Evolutionary conservation across 2,888 invertebrate species (phyloP).

Genomic region (Vanessa cardui): DNA sequence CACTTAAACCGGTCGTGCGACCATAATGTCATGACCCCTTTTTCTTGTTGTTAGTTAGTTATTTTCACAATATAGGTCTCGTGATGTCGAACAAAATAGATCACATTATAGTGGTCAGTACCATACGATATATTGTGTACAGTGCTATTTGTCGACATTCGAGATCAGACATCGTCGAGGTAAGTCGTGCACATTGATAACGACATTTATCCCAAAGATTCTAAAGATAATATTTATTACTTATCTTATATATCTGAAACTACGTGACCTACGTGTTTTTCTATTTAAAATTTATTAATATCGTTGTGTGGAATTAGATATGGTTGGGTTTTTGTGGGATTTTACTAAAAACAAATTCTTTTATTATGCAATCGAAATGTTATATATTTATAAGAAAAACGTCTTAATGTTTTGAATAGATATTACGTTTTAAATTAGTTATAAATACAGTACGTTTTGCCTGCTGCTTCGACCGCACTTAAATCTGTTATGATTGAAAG

Average conservation of each 20-base stretch:
- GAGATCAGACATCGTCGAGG: conserved; percentile 46
- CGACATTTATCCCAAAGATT: neutral
- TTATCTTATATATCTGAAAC: neutral
- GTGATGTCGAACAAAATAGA: conserved; percentile 35
- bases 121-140: conserved; percentile 34
- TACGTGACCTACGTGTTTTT: neutral
- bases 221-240: neutral
- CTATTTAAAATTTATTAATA: too few species aligned
- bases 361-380: too few species aligned
- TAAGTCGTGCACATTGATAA: conserved; percentile 50
- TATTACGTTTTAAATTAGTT: too few species aligned
- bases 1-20: conserved; percentile 40
- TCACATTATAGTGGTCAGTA: conserved; percentile 35
- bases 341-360: too few species aligned
- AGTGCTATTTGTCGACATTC: conserved; percentile 40
- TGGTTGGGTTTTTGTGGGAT: too few species aligned
- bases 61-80: conserved; percentile 24
- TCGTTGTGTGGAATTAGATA: too few species aligned
- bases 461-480: too few species aligned
- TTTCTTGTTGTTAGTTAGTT: conserved; percentile 16
- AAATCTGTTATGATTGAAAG: too few species aligned
- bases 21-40: conserved; percentile 35
- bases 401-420: too few species aligned
- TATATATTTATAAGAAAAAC: too few species aligned
- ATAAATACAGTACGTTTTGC: too few species aligned